Conservation (phyloP, 1,140 invertebrate species). For the Dendrolimus kikuchii region DNA sequence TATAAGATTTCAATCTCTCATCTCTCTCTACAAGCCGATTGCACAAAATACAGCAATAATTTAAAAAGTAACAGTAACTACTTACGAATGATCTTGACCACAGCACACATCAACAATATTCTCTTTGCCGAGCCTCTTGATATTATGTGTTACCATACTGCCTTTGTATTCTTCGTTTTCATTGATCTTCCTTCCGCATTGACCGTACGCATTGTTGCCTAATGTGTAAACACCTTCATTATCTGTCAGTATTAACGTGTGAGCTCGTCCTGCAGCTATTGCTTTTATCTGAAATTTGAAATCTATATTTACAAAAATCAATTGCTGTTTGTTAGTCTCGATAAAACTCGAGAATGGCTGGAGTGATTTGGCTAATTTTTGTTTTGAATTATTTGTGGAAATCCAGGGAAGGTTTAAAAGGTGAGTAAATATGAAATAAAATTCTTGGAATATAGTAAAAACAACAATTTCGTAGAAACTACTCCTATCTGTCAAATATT, state of each 20-base stretch:
- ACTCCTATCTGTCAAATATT: too few relatives aligned
- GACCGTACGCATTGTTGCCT: slow-evolving; percentile 95
- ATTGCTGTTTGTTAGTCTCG: too few relatives aligned
- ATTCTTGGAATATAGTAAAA: too few relatives aligned
- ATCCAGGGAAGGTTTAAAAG: too few relatives aligned
- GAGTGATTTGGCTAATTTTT: too few relatives aligned
- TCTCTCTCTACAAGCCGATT: too few relatives aligned
- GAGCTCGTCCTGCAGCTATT: slow-evolving; percentile 89
- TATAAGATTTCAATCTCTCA: too few relatives aligned
- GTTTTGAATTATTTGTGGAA: too few relatives aligned
- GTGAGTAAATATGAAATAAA: too few relatives aligned
- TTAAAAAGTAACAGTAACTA: slow-evolving; percentile 2
- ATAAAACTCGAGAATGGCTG: too few relatives aligned
- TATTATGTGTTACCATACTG: slow-evolving; percentile 78
- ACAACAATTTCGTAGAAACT: too few relatives aligned
- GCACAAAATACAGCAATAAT: slow-evolving; percentile 3
- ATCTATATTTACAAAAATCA: too few relatives aligned
- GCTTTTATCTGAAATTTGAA: slow-evolving; percentile 64
- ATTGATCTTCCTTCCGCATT: slow-evolving; percentile 91
- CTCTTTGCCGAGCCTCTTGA: slow-evolving; percentile 76
- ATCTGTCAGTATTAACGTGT: slow-evolving; percentile 86
- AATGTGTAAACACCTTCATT: slow-evolving; percentile 86
- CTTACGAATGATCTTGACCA: slow-evolving; percentile 90
- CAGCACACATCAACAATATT: slow-evolving; percentile 81
- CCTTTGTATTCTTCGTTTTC: slow-evolving; percentile 82